phyloP scores from a whole-genome alignment of 2,113 vertebrate species.

The crab-eating macaque (Macaca fascicularis) region DNA sequence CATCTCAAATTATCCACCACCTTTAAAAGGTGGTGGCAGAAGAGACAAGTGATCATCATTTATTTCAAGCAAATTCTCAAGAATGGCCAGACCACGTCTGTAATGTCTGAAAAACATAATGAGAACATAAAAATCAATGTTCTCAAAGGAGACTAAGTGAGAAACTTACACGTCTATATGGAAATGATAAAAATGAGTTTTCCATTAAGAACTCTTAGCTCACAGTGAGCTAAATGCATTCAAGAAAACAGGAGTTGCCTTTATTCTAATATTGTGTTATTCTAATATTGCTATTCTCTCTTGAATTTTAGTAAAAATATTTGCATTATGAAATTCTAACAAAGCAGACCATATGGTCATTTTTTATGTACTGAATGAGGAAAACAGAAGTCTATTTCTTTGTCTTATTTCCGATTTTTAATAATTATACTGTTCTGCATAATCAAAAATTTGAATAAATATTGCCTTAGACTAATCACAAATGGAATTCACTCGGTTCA shows the following conservation, averaged over 20 bases:
- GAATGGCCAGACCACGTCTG: background rate
- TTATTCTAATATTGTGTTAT: background rate
- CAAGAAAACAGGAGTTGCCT: background rate
- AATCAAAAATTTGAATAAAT: background rate
- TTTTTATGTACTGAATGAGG: background rate
- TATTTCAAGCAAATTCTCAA: background rate
- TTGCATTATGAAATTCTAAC: background rate
- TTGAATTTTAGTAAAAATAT: background rate
- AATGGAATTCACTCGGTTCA: background rate
- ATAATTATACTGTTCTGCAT: background rate
- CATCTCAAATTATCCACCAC: background rate
- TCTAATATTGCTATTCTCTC: no score
- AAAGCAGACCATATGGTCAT: background rate
- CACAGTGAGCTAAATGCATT: background rate
- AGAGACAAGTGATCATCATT: background rate
- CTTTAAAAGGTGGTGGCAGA: background rate
- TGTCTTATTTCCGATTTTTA: background rate
- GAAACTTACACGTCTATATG: background rate
- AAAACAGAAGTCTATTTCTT: background rate
- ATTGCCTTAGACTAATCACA: background rate
- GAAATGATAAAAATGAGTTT: background rate
- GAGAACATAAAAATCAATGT: background rate
- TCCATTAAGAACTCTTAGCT: background rate
- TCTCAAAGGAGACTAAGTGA: background rate
- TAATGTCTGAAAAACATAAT: background rate